Evolutionary conservation across 2,888 invertebrate genomes (phyloP).

Genomic region (Steinernema scapterisci): DNA sequence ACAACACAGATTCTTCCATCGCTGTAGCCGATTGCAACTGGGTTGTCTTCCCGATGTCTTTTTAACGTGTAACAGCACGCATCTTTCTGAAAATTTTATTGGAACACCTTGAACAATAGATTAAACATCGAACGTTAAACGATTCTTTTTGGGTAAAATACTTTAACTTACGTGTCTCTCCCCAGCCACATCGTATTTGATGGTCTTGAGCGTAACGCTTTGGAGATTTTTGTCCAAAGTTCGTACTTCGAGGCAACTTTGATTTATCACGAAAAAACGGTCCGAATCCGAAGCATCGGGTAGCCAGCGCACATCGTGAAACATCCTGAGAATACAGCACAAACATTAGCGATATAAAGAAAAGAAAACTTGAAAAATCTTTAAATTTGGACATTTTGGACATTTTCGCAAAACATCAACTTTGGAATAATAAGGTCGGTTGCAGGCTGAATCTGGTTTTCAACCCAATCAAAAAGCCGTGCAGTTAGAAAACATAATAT

Average conservation of each 20-base stretch:
- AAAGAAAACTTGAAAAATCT: too few relatives aligned
- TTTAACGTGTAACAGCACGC: slow-evolving; percentile 14
- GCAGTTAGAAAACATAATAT: too few relatives aligned
- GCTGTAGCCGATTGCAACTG: neutral
- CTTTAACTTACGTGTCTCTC: neutral
- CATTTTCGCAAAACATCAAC: too few relatives aligned
- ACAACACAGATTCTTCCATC: slow-evolving; percentile 21
- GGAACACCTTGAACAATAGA: too few relatives aligned
- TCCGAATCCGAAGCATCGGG: neutral
- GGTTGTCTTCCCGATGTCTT: neutral
- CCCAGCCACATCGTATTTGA: slow-evolving; percentile 7
- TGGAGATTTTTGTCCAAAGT: slow-evolving; percentile 6
- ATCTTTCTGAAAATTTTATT: slow-evolving; percentile 9
- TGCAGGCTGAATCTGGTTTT: too few relatives aligned
- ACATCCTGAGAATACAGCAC: neutral
- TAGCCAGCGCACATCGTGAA: slow-evolving; percentile 17
- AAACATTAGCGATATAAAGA: too few relatives aligned
- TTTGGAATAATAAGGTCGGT: too few relatives aligned
- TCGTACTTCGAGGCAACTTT: neutral
- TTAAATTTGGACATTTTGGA: too few relatives aligned
- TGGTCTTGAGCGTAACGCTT: neutral
- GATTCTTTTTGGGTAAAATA: neutral
- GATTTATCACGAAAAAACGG: neutral
- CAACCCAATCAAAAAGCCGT: too few relatives aligned
- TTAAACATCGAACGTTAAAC: too few relatives aligned